Evolutionary conservation across 2,888 invertebrate genomes (phyloP).

Genomic region (Drosophila subquinaria): DNA sequence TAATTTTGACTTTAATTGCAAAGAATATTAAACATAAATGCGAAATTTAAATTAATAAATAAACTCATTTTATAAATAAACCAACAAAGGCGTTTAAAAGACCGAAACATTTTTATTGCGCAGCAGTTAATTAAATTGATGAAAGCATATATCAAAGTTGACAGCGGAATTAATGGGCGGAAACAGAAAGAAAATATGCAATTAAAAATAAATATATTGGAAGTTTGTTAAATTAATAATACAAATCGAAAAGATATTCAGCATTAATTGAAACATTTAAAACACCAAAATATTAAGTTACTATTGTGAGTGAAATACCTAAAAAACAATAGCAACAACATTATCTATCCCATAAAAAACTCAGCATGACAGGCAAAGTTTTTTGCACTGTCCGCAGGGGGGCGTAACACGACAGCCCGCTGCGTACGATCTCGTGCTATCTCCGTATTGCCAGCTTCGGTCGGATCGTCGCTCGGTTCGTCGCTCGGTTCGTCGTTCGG

Average conservation of each 20-base stretch:
- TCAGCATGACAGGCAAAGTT: slow-evolving; percentile 35
- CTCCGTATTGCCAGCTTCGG: neutral
- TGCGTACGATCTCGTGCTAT: slow-evolving; percentile 31
- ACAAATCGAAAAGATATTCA: neutral
- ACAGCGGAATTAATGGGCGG: slow-evolving; percentile 9
- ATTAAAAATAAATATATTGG: neutral
- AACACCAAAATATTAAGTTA: slow-evolving; percentile 9
- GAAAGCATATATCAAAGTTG: slow-evolving; percentile 20
- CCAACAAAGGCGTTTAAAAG: neutral
- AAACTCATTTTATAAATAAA: slow-evolving; percentile 9
- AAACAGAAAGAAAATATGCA: slow-evolving; percentile 1
- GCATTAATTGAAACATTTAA: slow-evolving; percentile 3
- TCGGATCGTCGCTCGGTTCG: neutral
- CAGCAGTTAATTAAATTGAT: slow-evolving; percentile 21
- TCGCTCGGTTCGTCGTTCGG: slow-evolving; percentile 2
- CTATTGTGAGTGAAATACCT: neutral
- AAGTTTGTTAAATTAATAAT: neutral
- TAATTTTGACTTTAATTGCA: slow-evolving; percentile 44
- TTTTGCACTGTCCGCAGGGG: slow-evolving; percentile 19
- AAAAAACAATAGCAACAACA: slow-evolving; percentile 6
- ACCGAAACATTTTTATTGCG: slow-evolving; percentile 9
- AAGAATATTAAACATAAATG: slow-evolving; percentile 43
- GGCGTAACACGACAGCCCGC: slow-evolving; percentile 33
- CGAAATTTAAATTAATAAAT: slow-evolving; percentile 33
- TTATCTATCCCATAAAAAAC: slow-evolving; percentile 31